These are phyloP conservation scores for Lycopodina hypogea DNA, from an alignment of 37 sponge, comb jelly and placozoan species.

Conservation along the genomic window DNA sequence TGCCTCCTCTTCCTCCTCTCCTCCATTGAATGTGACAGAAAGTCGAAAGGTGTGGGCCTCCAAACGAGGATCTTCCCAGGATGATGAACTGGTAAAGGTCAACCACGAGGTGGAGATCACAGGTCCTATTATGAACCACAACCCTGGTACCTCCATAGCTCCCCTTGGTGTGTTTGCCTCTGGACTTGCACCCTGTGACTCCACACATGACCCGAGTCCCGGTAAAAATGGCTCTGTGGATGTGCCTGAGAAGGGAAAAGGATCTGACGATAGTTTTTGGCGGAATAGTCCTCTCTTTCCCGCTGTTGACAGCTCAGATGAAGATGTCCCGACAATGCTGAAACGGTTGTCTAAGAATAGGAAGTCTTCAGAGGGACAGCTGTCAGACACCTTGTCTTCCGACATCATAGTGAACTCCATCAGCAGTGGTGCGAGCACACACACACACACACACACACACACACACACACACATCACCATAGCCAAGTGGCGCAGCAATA, in stretches of 20 bases:
- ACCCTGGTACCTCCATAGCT: background rate
- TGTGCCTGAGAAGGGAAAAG: background rate
- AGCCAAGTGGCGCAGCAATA: too few species aligned
- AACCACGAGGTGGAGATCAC: conserved; percentile 2
- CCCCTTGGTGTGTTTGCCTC: too few species aligned
- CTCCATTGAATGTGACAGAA: too few species aligned
- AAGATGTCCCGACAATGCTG: conserved; percentile 8
- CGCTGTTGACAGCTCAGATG: background rate
- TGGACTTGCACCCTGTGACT: too few species aligned
- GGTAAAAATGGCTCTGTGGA: too few species aligned
- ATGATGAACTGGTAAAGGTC: background rate
- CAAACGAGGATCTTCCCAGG: background rate
- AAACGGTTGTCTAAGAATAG: background rate
- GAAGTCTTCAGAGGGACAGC: background rate
- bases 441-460: background rate
- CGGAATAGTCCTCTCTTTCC: conserved; percentile 10
- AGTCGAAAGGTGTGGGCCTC: too few species aligned
- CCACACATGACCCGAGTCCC: too few species aligned
- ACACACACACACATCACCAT: background rate
- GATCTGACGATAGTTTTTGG: background rate
- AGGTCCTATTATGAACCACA: conserved; percentile 1
- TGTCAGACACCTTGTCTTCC: conserved; percentile 36
- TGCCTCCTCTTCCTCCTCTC: too few species aligned
- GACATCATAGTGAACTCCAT: conserved; percentile 49
- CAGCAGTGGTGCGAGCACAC: conserved; percentile 19